A percentile compares a stretch with the other conserved stretches of the same genome.
Conservation (phyloP, 1,140 invertebrate genomes). For the Cotesia chilonis region DNA sequence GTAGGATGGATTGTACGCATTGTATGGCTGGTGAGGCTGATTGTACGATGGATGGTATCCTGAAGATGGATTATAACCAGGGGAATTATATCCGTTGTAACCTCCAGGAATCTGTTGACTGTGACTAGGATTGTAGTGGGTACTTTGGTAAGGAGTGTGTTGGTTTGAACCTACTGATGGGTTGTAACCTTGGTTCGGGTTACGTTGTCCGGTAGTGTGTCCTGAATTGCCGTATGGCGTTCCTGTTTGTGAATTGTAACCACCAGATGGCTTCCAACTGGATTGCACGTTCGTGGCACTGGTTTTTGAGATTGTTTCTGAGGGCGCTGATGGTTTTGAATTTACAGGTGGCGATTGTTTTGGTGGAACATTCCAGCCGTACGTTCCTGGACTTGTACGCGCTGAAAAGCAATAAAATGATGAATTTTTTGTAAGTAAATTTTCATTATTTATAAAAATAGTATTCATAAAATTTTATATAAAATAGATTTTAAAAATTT, state of each 20-base stretch:
- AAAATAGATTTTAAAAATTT: too few relatives aligned
- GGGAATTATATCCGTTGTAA: slow-evolving; percentile 11
- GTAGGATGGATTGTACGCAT: slow-evolving; percentile 49
- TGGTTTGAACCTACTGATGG: slow-evolving; percentile 36
- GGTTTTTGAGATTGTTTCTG: slow-evolving; percentile 53
- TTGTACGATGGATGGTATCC: slow-evolving; percentile 26
- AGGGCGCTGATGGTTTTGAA: slow-evolving; percentile 55
- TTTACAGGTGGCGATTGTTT: slow-evolving; percentile 30
- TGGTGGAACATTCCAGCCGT: slow-evolving; percentile 58
- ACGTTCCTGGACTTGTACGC: slow-evolving; percentile 50
- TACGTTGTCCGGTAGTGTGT: slow-evolving; percentile 43
- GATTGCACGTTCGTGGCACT: slow-evolving; percentile 57
- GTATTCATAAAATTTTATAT: too few relatives aligned
- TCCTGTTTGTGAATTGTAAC: slow-evolving; percentile 6
- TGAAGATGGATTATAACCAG: slow-evolving; percentile 35
- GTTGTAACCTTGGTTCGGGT: slow-evolving; percentile 42
- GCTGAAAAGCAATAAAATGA: not conserved
- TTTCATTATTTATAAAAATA: too few relatives aligned
- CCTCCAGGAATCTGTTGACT: slow-evolving; percentile 22
- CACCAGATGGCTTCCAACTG: slow-evolving; percentile 18
- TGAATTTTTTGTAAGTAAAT: not conserved
- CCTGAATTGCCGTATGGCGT: slow-evolving; percentile 38
- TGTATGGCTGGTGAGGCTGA: slow-evolving; percentile 31
- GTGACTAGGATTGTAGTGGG: slow-evolving; percentile 30
- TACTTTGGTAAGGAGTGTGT: slow-evolving; percentile 13